Conservation (phyloP, 2,888 invertebrate species). For the Athalia rosae region DNA sequence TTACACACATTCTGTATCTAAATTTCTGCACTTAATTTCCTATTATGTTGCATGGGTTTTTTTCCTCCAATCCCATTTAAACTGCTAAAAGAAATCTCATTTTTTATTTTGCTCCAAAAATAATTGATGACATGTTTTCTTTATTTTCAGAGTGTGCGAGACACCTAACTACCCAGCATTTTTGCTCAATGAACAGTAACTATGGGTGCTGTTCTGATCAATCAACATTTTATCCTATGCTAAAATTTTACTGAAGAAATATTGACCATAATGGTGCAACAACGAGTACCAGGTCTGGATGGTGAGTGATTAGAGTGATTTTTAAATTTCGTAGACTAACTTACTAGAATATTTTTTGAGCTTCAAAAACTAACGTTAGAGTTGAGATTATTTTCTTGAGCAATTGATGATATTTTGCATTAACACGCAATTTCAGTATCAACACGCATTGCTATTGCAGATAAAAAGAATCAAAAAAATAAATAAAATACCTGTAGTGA, state of each 20-base stretch:
- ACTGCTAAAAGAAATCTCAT: too few relatives aligned
- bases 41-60: too few relatives aligned
- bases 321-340: neutral
- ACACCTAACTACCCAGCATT: neutral
- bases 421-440: neutral
- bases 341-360: conserved; percentile 3
- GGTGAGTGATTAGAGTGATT: conserved; percentile 50
- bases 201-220: neutral
- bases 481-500: neutral
- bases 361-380: neutral
- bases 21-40: too few relatives aligned
- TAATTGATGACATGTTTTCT: neutral
- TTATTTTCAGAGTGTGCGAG: conserved; percentile 5
- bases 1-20: too few relatives aligned
- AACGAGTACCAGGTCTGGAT: conserved; percentile 56
- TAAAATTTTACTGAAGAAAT: neutral
- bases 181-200: neutral
- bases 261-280: conserved; percentile 56
- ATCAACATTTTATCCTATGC: neutral
- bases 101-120: too few relatives aligned
- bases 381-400: neutral
- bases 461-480: neutral
- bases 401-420: neutral
- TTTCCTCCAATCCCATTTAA: too few relatives aligned
- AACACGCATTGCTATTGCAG: too few relatives aligned